Conservation (phyloP, 2,797 vertebrate species). For the Microcaecilia unicolor region DNA sequence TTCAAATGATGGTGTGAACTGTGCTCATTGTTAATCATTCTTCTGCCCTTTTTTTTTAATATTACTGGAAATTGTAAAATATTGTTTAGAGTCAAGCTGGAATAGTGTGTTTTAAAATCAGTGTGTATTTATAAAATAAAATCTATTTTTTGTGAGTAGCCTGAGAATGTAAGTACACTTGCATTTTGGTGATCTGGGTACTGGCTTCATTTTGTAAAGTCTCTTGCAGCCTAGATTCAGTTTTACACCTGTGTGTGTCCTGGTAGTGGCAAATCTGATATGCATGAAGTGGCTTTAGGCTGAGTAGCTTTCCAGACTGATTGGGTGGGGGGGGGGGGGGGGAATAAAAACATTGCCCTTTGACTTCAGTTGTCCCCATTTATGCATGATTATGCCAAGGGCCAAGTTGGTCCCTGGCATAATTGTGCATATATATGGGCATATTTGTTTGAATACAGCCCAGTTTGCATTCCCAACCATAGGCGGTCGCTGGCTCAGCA, state of each 20-base stretch:
- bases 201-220: conserved; percentile 18
- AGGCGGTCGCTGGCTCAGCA: too few species aligned
- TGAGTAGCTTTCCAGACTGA: conserved; percentile 11
- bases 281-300: too few species aligned
- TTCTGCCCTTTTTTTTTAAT: too few species aligned
- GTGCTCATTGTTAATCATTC: neutral
- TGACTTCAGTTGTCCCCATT: too few species aligned
- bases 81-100: conserved; percentile 13
- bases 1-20: neutral
- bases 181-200: too few species aligned
- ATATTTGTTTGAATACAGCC: conserved; percentile 16
- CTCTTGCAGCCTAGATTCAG: too few species aligned
- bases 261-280: too few species aligned
- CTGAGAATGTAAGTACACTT: conserved; percentile 20
- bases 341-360: too few species aligned
- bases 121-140: conserved; percentile 31
- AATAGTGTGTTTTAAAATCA: conserved; percentile 33
- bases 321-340: too few species aligned
- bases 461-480: too few species aligned
- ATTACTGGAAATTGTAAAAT: neutral
- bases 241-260: conserved; percentile 20
- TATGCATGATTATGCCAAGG: conserved; percentile 12
- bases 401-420: conserved; percentile 29
- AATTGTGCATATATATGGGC: conserved; percentile 10
- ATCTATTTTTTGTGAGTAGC: conserved; percentile 39